Conservation (phyloP, 2,888 invertebrate species). For the Eurytoma californica region DNA sequence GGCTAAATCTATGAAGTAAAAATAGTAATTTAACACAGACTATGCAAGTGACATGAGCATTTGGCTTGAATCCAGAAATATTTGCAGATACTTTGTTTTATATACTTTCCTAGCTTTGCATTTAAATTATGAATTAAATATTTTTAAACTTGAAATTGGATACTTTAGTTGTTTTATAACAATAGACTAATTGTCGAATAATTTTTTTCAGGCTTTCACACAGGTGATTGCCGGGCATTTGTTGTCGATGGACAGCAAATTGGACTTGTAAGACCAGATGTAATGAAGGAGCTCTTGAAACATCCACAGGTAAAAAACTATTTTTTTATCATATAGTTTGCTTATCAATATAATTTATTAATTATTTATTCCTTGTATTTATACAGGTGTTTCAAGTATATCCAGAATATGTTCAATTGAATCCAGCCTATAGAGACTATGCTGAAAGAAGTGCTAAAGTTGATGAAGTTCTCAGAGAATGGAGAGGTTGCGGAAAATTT, state of each 20-base stretch:
- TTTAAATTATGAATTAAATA: conserved; percentile 36
- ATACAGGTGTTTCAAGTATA: conserved; percentile 83
- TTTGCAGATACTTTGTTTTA: conserved; percentile 45
- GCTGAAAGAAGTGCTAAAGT: conserved; percentile 87
- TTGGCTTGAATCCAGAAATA: conserved; percentile 59
- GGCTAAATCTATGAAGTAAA: conserved; percentile 55
- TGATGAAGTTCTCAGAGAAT: conserved; percentile 86
- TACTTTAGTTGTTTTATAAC: conserved; percentile 25
- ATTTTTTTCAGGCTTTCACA: conserved; percentile 81
- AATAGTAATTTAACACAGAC: conserved; percentile 56
- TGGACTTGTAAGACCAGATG: conserved; percentile 90
- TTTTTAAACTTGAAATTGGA: conserved; percentile 26
- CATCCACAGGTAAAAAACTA: conserved; percentile 84
- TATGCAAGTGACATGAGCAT: conserved; percentile 51
- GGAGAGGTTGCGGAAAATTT: conserved; percentile 86
- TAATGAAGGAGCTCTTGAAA: conserved; percentile 86
- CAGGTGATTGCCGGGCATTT: conserved; percentile 89
- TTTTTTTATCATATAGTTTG: conserved; percentile 49
- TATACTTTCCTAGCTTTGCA: not conserved
- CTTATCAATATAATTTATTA: not conserved
- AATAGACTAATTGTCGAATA: too few species aligned
- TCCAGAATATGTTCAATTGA: conserved; percentile 86
- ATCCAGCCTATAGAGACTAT: conserved; percentile 91
- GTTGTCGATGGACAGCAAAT: conserved; percentile 92
- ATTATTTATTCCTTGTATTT: too few species aligned